Evolutionary conservation across 37 sponge, comb jelly and placozoan species (phyloP).

Genomic region (Hormiphora californensis): DNA sequence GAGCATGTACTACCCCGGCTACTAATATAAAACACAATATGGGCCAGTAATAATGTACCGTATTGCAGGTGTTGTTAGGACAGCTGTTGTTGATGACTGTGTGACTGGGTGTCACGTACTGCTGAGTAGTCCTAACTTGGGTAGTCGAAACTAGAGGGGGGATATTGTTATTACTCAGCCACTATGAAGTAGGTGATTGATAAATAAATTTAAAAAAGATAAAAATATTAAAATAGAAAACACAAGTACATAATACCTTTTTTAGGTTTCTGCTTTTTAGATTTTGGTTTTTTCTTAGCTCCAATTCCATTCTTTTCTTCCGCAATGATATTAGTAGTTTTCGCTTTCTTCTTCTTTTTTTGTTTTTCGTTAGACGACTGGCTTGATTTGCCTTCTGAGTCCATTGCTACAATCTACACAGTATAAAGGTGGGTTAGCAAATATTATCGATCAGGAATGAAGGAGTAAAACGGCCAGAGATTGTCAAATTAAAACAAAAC

Average conservation of each 20-base stretch:
- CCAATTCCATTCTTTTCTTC: background rate
- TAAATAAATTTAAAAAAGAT: background rate
- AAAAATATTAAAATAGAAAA: background rate
- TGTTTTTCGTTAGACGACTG: conserved; percentile 41
- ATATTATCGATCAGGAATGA: no score
- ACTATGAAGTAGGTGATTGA: no score
- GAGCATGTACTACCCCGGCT: no score
- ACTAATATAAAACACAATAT: no score
- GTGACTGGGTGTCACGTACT: conserved; percentile 41
- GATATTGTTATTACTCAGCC: background rate
- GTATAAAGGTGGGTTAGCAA: no score
- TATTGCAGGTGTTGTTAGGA: no score
- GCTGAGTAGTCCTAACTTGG: background rate
- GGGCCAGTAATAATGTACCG: no score
- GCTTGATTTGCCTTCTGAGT: conserved; percentile 48
- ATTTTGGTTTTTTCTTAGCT: conserved; percentile 30
- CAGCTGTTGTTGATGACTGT: background rate
- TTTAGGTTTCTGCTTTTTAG: background rate
- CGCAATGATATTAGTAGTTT: background rate
- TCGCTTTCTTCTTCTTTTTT: conserved; percentile 55
- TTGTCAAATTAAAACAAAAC: no score
- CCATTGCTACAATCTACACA: background rate
- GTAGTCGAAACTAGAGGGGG: background rate
- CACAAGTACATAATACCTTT: background rate
- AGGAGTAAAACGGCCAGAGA: no score